Evolutionary conservation across 92 coral and sea anemone genomes (phyloP), one percentile per base, ranked within the genome.

Genomic region (Blastomussa wellsi): DNA sequence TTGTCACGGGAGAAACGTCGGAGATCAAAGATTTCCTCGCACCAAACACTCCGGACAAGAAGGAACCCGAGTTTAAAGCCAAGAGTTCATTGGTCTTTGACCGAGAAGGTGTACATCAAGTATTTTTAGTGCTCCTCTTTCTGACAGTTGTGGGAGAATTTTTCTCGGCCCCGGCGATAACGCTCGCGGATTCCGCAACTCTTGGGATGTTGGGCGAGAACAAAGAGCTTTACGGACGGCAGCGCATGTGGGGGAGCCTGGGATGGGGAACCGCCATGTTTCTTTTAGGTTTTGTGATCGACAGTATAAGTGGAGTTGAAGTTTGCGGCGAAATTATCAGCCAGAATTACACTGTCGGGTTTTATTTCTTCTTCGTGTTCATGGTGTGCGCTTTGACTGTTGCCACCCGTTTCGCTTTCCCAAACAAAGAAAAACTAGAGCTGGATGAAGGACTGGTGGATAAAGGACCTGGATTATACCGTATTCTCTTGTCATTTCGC

Each of bases 181-280:
- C 99, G 6, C 89, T 97, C 35, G 99, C 99, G 5, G 99, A 97
- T 72, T 91, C 99, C 36, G 99, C 99, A 5, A 97, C 99, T 1
- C 98, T 97, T 38, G 98, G 95, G 12, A 86, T 97, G 93, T 85
- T 97, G 19, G 99, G 99, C 7, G 98, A 97, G 49, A 93, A 97
- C 80, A 96, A 96, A 83, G 99, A 96, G 41, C 92, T 93, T 3
- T 96, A 96, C 24, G 99, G 99, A 24, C 92, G 95, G 32, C 99
- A 96, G 78, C 92, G 99, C 4, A 87, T 97, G 42, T 97, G 99
- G 99, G 99, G 99, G 14, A 97, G 99, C 57, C 82, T 97, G 12
- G 99, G 99, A 2, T 97, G 99, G 99, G 99, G 99, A 11, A 90
- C 95, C 15, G 98, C 99, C 47, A 97, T 97, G 99, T 97, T 97